These are phyloP conservation scores for Drosophila subsilvestris DNA, from an alignment of 2,888 invertebrate species.

Conservation along the genomic window DNA sequence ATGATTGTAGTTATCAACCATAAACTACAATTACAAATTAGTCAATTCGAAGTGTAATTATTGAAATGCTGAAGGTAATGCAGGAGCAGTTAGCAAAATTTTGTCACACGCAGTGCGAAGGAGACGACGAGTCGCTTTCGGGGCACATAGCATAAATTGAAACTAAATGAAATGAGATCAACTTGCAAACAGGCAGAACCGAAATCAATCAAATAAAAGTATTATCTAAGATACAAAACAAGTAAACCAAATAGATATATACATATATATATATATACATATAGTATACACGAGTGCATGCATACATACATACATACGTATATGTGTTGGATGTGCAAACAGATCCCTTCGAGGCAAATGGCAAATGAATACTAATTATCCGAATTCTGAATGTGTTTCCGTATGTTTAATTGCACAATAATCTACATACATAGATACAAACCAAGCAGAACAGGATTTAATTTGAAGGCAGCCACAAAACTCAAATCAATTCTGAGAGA, in stretches of 20 bases:
- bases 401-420: conserved; percentile 17
- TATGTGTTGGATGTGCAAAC: conserved; percentile 25
- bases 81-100: conserved; percentile 67
- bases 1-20: conserved; percentile 58
- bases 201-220: conserved; percentile 83
- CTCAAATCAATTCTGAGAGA: neutral
- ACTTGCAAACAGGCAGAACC: conserved; percentile 75
- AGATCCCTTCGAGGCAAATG: conserved; percentile 34
- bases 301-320: conserved; percentile 42
- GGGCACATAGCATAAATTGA: conserved; percentile 54
- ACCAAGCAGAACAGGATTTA: neutral
- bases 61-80: conserved; percentile 41
- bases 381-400: conserved; percentile 29
- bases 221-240: conserved; percentile 76
- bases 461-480: conserved; percentile 17
- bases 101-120: conserved; percentile 48
- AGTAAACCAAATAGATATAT: conserved; percentile 47
- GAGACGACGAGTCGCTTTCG: conserved; percentile 42
- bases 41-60: conserved; percentile 75
- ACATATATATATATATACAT: conserved; percentile 20
- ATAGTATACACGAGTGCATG: conserved; percentile 18
- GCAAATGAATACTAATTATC: conserved; percentile 43
- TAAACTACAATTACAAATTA: conserved; percentile 69
- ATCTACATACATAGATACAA: conserved; percentile 2
- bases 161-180: conserved; percentile 53